Conservation (phyloP, 2,888 invertebrate species). For the Thymelicus lineola region DNA sequence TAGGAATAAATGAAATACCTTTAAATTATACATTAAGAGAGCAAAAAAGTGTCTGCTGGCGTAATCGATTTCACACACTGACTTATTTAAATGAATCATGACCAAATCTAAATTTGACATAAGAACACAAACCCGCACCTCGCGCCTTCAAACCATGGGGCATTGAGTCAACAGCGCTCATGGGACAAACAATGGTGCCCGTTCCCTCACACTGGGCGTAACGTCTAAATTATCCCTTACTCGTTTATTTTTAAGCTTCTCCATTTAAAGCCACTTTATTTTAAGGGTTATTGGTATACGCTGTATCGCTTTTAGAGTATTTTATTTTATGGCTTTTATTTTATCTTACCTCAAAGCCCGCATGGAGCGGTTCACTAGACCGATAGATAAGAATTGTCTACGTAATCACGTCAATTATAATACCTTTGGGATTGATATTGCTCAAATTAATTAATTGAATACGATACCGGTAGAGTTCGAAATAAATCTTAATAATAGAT, state of each 20-base stretch:
- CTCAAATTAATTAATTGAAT: too few species aligned
- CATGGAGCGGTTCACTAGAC: not conserved
- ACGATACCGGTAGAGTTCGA: too few species aligned
- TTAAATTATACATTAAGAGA: too few species aligned
- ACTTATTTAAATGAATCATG: not conserved
- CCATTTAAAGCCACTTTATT: slow-evolving; percentile 37
- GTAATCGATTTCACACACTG: too few species aligned
- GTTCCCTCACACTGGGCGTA: slow-evolving; percentile 29
- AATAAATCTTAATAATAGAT: too few species aligned
- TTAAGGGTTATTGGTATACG: slow-evolving; percentile 37
- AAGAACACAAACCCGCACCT: slow-evolving; percentile 13
- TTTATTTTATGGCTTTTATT: slow-evolving; percentile 28
- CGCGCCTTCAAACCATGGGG: slow-evolving; percentile 20
- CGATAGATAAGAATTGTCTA: not conserved
- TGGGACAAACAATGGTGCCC: slow-evolving; percentile 35
- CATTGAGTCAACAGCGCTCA: slow-evolving; percentile 37
- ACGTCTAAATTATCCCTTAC: slow-evolving; percentile 38
- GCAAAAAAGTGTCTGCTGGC: too few species aligned
- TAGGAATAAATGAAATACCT: not conserved
- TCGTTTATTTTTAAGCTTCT: slow-evolving; percentile 39
- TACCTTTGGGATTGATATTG: too few species aligned
- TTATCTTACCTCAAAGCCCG: slow-evolving; percentile 13
- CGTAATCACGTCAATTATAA: not conserved
- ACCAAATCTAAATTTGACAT: not conserved
- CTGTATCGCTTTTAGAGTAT: slow-evolving; percentile 28